Conservation (phyloP, 1,140 invertebrate species). For the Leguminivora glycinivorella region DNA sequence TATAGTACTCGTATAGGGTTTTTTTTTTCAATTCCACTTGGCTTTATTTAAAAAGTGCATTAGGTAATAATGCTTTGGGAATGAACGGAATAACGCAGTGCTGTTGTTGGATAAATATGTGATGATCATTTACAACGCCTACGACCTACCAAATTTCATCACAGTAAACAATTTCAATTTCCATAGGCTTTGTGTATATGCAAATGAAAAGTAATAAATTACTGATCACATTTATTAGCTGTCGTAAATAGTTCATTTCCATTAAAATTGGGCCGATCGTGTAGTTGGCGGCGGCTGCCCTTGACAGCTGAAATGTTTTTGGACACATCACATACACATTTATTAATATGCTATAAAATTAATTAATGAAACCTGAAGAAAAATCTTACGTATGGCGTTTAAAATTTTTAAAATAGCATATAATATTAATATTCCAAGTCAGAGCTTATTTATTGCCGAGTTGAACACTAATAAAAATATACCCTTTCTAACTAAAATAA, state of each 20-base stretch:
- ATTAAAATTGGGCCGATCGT: conserved; percentile 15
- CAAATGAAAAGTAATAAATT: not conserved
- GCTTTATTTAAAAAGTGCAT: no score
- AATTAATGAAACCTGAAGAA: not conserved
- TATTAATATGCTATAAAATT: not conserved
- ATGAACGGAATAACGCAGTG: no score
- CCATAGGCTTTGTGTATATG: conserved; percentile 16
- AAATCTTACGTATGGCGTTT: no score
- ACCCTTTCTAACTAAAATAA: no score
- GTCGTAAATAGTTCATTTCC: conserved; percentile 20
- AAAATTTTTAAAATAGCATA: no score
- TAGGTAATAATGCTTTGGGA: no score
- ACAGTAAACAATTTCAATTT: not conserved
- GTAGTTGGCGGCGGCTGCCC: conserved; percentile 8
- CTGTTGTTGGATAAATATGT: no score
- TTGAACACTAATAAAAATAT: no score
- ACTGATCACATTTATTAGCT: conserved; percentile 5
- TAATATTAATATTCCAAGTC: no score
- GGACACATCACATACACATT: not conserved
- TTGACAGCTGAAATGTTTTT: not conserved
- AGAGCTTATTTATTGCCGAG: no score
- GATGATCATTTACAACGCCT: not conserved
- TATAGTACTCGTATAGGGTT: no score
- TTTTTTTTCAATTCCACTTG: no score
- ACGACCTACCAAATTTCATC: not conserved